Evolutionary conservation across 2,113 vertebrate genomes (phyloP), one percentile per base, ranked within the genome.

Genomic region (Ophiodon elongatus): DNA sequence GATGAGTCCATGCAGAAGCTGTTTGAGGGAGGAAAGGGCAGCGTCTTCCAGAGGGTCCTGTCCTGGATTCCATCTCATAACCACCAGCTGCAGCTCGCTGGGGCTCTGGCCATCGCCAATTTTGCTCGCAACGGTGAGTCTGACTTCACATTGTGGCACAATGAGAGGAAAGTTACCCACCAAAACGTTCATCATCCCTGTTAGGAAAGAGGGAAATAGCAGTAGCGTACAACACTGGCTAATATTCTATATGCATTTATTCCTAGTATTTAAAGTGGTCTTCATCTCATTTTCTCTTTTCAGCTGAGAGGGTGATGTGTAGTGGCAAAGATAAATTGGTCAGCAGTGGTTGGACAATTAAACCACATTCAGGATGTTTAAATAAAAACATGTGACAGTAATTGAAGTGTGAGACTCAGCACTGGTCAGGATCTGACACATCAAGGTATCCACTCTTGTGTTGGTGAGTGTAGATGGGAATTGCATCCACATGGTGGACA

Each of bases 1-100:
- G 98, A 99, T 88, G 98, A 99, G 92, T 99, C 98, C 84, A 99
- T 99, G 98, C 98, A 99, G 93, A 99, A 98, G 92, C 95, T 99
- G 88, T 99, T 99, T 91, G 98, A 99, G 93, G 97, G 97, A 67
- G 98, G 98, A 70, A 99, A 97, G 93, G 98, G 98, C 88, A 98
- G 95, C 0, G 98, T 98, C 71, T 99, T 99, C 95, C 97, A 98
- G 93, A 96, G 96, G 91, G 98, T 99, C 19, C 95, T 99, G 37
- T 99, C 96, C 78, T 99, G 98, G 98, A 96, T 99, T 59, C 98
- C 98, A 0, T 99, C 98, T 73, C 97, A 97, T 56, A 99, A 97
- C 94, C 97, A 99, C 64, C 98, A 99, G 92, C 95, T 99, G 57
- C 98, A 99, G 94, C 96, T 99, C 78, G 98, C 98, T 4, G 98